Base-by-base conservation (phyloP, 2,113 vertebrate species). In the Diadophis punctatus region DNA sequence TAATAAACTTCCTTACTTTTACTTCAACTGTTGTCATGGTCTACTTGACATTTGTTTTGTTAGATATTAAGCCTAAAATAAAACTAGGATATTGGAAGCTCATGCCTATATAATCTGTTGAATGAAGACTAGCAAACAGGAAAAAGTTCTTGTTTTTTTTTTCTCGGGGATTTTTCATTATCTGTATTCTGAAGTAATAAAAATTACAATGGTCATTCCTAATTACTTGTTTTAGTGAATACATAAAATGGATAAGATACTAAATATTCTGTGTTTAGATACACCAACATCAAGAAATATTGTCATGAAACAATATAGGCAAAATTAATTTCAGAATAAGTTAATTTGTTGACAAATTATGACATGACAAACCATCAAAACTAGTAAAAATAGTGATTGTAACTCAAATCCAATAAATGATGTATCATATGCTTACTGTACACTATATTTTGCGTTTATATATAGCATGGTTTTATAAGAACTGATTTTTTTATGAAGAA, bases 1-100 rank as follows among this genome's bases (percentile, higher is more conserved):
- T 95, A 58, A 49, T 93, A 92, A 93, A 90, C 58, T 90, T 52
- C 90, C 34, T 80, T 68, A 20, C 11, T 58, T 93, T 96, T 96
- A 95, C 89, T 94, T 92, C 84, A 30, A 86, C 25, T 8, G 30
- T 85, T 90, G 52, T 34, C 20, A 58, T 92, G 27, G 25, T n/a
- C 49, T 87, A 91, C 27, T 39, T 60, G 34, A 55, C 8, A 39
- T 14, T 88, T 10, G 12, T 53, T 25, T 5, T 60, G 34, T 55
- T 3, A 58, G 25, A 89, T 60, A 27, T 68, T 25, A 60, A 48
- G 18, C 10, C 23, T 48, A 86, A 86, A 49, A 2, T 58, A 55
- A 46, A 85, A 56, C 4, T 48, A 34, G 30, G 11, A 87, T 63
- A 56, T 12, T 89, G 25, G 43, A 46, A 46, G 34, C 0, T 87